These are phyloP conservation scores for Leptothorax acervorum DNA, from an alignment of 2,888 invertebrate genomes.

Conservation along the genomic window DNA sequence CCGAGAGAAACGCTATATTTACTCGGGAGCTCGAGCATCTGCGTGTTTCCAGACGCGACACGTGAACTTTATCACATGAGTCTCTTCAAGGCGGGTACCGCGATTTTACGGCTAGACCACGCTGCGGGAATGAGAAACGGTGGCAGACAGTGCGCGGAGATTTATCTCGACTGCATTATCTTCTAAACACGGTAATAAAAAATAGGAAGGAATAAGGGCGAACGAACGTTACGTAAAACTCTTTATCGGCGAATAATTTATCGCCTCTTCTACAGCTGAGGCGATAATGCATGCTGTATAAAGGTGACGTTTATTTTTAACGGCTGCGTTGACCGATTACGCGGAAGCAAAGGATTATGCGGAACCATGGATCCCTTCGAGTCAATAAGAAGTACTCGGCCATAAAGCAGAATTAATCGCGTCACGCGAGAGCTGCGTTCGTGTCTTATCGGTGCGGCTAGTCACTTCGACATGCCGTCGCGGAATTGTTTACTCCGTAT, in stretches of 20 bases:
- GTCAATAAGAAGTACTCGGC: conserved; percentile 14
- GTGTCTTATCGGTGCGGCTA: conserved; percentile 28
- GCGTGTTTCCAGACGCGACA: conserved; percentile 17
- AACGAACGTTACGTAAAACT: conserved; percentile 33
- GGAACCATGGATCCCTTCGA: conserved; percentile 37
- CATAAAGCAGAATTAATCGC: conserved; percentile 53
- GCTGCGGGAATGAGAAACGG: conserved; percentile 13
- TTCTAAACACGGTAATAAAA: conserved; percentile 15
- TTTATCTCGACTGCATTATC: conserved; percentile 22
- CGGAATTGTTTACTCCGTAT: conserved; percentile 12
- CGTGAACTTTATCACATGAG: conserved; percentile 42
- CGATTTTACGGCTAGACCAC: conserved; percentile 21
- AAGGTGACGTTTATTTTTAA: conserved; percentile 57
- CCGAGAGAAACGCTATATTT: conserved; percentile 46
- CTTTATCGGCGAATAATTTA: conserved; percentile 28
- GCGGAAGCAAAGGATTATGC: conserved; percentile 49
- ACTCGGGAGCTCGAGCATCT: conserved; percentile 21
- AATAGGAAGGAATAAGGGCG: not conserved
- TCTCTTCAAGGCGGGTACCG: conserved; percentile 12
- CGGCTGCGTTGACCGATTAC: conserved; percentile 38
- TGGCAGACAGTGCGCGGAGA: conserved; percentile 16
- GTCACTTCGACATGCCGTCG: conserved; percentile 7
- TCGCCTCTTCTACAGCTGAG: not conserved
- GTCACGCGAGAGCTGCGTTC: conserved; percentile 27
- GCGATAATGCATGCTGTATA: conserved; percentile 15